Evolutionary conservation across 2,888 invertebrate genomes (phyloP).

Genomic region (Cryptus armator): DNA sequence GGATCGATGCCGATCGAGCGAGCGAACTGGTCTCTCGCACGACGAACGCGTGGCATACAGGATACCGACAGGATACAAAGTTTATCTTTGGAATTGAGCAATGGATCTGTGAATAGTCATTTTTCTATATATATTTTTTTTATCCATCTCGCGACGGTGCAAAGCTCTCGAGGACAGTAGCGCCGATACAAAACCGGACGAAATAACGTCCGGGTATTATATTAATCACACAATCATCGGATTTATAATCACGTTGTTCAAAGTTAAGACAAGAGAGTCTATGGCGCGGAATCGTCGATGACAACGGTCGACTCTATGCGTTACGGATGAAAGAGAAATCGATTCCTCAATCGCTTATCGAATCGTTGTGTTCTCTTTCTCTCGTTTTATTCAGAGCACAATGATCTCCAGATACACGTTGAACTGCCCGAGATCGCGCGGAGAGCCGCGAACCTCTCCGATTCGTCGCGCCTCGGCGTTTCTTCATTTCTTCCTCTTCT

Average conservation of each 20-base stretch:
- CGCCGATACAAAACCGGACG: constrained; percentile 17
- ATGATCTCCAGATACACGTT: constrained; percentile 50
- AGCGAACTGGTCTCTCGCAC: constrained; percentile 6
- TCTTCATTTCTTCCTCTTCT: constrained; percentile 29
- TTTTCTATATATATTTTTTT: not conserved
- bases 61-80: constrained; percentile 49
- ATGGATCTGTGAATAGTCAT: constrained; percentile 33
- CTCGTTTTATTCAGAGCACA: constrained; percentile 62
- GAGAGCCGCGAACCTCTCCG: constrained; percentile 33
- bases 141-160: constrained; percentile 11
- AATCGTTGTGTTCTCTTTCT: constrained; percentile 55
- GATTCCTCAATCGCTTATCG: constrained; percentile 68
- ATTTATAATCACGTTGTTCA: constrained; percentile 46
- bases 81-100: constrained; percentile 54
- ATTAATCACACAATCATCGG: constrained; percentile 52
- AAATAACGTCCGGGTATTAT: constrained; percentile 59
- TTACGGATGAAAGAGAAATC: constrained; percentile 68
- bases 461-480: constrained; percentile 56
- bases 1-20: constrained; percentile 35
- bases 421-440: constrained; percentile 16
- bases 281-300: constrained; percentile 28
- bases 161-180: constrained; percentile 39
- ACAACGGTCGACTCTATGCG: constrained; percentile 28
- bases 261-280: not conserved
- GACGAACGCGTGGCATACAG: constrained; percentile 24